These are phyloP conservation scores for Apus apus DNA, from an alignment of 2,113 vertebrate species.

Conservation along the genomic window DNA sequence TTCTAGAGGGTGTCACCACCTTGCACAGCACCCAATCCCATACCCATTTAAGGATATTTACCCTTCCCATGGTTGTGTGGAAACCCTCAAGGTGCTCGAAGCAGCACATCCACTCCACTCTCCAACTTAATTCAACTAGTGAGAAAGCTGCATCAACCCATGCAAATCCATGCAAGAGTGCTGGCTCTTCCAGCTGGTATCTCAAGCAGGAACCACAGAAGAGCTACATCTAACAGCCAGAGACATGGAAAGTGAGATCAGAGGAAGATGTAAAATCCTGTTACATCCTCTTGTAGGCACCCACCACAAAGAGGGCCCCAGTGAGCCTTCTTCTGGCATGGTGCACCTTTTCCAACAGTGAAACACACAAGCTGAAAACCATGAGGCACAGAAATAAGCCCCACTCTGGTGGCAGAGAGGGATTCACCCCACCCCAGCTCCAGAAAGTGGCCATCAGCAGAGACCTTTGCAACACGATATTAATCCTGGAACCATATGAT, in stretches of 20 bases:
- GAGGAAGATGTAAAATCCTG: not conserved
- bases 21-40: not conserved
- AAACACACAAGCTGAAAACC: not conserved
- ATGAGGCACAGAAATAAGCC: not conserved
- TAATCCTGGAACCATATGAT: not conserved
- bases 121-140: not conserved
- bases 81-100: not conserved
- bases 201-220: not conserved
- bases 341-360: fast-evolving
- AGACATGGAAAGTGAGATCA: not conserved
- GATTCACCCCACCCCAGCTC: not conserved
- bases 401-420: fast-evolving
- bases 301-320: fast-evolving
- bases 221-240: not conserved
- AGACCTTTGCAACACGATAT: not conserved
- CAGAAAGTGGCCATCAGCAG: not conserved
- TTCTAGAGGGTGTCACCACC: fast-evolving
- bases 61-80: fast-evolving
- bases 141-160: not conserved
- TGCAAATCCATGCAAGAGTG: fast-evolving
- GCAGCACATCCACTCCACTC: no score
- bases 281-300: not conserved
- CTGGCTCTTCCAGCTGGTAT: not conserved
- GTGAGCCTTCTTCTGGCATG: not conserved
- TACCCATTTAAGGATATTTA: not conserved